Percentiles rank a stretch among this genome's conserved stretches.
Evolutionary conservation across 2,797 vertebrate genomes (phyloP).

Genomic region (Selene dorsalis): DNA sequence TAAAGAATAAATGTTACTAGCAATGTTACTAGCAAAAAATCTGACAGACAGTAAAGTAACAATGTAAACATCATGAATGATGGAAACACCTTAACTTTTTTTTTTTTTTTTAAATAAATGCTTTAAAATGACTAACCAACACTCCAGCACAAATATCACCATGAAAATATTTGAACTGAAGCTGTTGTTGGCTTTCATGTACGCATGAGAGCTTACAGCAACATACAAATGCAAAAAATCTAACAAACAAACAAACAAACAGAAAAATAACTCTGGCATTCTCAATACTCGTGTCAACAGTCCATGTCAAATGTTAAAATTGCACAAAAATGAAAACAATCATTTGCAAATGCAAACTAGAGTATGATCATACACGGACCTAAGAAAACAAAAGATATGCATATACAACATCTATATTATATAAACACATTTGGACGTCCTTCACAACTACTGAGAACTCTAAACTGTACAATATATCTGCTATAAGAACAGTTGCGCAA

Average conservation of each 20-base stretch:
- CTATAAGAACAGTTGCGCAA: slow-evolving; percentile 81
- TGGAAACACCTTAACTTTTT: slow-evolving; percentile 34
- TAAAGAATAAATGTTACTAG: slow-evolving; percentile 23
- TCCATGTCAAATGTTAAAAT: slow-evolving; percentile 63
- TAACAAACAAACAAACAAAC: not conserved
- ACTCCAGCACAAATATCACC: slow-evolving; percentile 28
- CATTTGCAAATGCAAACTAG: slow-evolving; percentile 60
- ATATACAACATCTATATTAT: slow-evolving; percentile 71
- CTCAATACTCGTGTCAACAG: slow-evolving; percentile 54
- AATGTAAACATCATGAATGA: slow-evolving; percentile 63
- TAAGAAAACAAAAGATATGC: slow-evolving; percentile 59
- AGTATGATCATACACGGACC: slow-evolving; percentile 52
- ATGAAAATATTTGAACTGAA: slow-evolving; percentile 27
- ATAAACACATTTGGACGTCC: slow-evolving; percentile 79
- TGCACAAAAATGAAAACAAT: slow-evolving; percentile 68
- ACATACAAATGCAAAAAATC: slow-evolving; percentile 40
- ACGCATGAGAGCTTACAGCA: slow-evolving; percentile 19
- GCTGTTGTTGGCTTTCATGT: slow-evolving; percentile 21
- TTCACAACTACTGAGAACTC: slow-evolving; percentile 82
- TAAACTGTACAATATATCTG: slow-evolving; percentile 86
- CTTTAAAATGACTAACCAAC: slow-evolving; percentile 22
- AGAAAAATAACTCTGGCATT: slow-evolving; percentile 35
- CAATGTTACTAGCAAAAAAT: slow-evolving; percentile 2
- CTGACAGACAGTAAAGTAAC: slow-evolving; percentile 17
- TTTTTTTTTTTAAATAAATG: not conserved